Evolutionary conservation across 2,113 vertebrate genomes (phyloP).

Genomic region (Charina bottae): DNA sequence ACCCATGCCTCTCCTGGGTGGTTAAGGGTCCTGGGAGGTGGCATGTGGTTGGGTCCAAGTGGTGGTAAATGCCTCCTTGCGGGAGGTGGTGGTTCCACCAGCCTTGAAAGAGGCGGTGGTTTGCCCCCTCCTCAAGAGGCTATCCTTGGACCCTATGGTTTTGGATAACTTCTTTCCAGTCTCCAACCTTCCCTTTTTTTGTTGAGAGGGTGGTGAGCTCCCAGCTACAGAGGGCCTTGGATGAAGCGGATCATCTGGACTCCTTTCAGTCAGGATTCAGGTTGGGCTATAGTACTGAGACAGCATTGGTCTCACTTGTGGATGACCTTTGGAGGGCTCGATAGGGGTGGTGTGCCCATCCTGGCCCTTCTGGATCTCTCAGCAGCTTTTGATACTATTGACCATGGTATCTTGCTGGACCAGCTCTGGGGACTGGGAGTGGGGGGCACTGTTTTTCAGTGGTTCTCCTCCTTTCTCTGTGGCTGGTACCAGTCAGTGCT

Average conservation of each 20-base stretch:
- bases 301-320: not conserved
- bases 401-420: not conserved
- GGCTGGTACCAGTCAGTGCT: not conserved
- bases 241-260: too few relatives aligned
- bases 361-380: not conserved
- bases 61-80: not conserved
- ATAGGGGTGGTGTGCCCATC: not conserved
- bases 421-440: not conserved
- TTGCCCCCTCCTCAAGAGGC: not conserved
- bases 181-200: not conserved
- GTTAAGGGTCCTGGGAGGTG: too few relatives aligned
- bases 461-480: not conserved
- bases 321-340: not conserved
- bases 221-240: not conserved
- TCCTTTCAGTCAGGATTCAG: not conserved
- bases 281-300: not conserved
- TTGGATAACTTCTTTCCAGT: not conserved
- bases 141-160: not conserved
- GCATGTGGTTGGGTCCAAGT: not conserved
- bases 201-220: not conserved
- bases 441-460: not conserved
- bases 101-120: not conserved
- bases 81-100: not conserved
- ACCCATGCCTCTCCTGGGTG: too few relatives aligned
- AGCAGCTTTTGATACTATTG: not conserved